Evolutionary conservation across 2,113 vertebrate species (phyloP).

Genomic region (Oncorhynchus nerka): DNA sequence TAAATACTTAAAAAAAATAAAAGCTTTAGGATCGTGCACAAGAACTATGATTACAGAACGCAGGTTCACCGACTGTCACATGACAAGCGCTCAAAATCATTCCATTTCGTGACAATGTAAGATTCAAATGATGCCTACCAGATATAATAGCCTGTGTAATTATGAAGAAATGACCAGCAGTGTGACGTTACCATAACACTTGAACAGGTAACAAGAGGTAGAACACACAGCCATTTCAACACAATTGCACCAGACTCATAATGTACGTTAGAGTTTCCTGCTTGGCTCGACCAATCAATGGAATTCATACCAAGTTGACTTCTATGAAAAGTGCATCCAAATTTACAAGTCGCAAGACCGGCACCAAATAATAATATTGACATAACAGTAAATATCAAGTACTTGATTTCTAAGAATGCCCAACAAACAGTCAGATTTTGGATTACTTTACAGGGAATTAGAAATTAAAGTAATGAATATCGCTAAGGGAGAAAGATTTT

Average conservation of each 20-base stretch:
- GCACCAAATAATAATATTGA: slow-evolving; percentile 72
- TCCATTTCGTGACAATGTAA: slow-evolving; percentile 33
- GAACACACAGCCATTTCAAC: slow-evolving; percentile 76
- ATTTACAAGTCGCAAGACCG: slow-evolving; percentile 72
- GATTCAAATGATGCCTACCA: slow-evolving; percentile 53
- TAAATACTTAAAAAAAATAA: not conserved
- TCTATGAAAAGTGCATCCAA: slow-evolving; percentile 76
- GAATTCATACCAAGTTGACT: slow-evolving; percentile 49
- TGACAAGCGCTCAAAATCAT: slow-evolving; percentile 42
- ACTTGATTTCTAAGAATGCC: slow-evolving; percentile 73
- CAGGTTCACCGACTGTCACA: slow-evolving; percentile 31
- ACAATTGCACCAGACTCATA: slow-evolving; percentile 69
- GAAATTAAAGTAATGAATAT: slow-evolving; percentile 27
- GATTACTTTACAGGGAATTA: slow-evolving; percentile 59
- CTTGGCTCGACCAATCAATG: slow-evolving; percentile 29
- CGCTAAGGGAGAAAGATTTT: slow-evolving; percentile 14
- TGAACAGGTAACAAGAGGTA: slow-evolving; percentile 83
- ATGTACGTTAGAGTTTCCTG: slow-evolving; percentile 48
- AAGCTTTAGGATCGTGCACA: slow-evolving; percentile 22
- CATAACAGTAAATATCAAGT: slow-evolving; percentile 76
- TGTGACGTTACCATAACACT: slow-evolving; percentile 79
- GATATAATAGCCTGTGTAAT: slow-evolving; percentile 63
- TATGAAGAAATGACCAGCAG: slow-evolving; percentile 77
- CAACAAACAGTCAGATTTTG: slow-evolving; percentile 71
- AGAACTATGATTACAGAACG: slow-evolving; percentile 34